Evolutionary conservation across 30 jellyfish, hydroid and myxozoan genomes (phyloP).

Genomic region (Aurelia aurita): DNA sequence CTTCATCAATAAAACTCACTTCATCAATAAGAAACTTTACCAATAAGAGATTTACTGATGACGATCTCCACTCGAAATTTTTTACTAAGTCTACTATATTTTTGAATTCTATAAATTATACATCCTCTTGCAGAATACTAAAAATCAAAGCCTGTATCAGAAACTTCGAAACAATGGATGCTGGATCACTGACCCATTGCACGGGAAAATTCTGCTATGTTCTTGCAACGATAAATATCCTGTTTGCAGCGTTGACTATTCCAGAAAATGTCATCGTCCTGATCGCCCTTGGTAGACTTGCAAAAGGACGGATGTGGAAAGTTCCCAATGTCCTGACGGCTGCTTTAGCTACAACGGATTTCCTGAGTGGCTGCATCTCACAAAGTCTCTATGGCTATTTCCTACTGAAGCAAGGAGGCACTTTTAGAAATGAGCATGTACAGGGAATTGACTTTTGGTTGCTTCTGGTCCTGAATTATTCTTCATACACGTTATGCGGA

Average conservation of each 20-base stretch:
- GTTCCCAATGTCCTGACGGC: constrained; percentile 70
- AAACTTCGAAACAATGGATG: constrained; percentile 21
- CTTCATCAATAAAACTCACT: no score
- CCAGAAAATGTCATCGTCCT: constrained; percentile 63
- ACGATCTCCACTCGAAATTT: no score
- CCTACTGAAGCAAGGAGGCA: constrained; percentile 58
- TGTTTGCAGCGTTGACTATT: constrained; percentile 64
- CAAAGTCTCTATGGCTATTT: constrained; percentile 73
- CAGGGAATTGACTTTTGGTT: constrained; percentile 53
- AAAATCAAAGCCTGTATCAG: no score
- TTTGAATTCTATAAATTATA: no score
- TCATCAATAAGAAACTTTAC: no score
- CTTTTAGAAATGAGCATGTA: constrained; percentile 10
- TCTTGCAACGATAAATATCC: constrained; percentile 49
- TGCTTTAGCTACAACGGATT: constrained; percentile 61
- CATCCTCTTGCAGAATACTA: no score
- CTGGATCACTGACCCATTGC: constrained; percentile 68
- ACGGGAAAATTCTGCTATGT: constrained; percentile 61
- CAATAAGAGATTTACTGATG: no score
- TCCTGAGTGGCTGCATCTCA: constrained; percentile 69
- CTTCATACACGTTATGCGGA: constrained; percentile 73
- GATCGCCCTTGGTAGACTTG: constrained; percentile 32
- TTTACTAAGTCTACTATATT: no score
- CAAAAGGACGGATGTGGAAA: constrained; percentile 44
- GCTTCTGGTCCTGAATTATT: constrained; percentile 55